Evolutionary conservation across 2,888 invertebrate genomes (phyloP).

Genomic region (Andrena bucephala): DNA sequence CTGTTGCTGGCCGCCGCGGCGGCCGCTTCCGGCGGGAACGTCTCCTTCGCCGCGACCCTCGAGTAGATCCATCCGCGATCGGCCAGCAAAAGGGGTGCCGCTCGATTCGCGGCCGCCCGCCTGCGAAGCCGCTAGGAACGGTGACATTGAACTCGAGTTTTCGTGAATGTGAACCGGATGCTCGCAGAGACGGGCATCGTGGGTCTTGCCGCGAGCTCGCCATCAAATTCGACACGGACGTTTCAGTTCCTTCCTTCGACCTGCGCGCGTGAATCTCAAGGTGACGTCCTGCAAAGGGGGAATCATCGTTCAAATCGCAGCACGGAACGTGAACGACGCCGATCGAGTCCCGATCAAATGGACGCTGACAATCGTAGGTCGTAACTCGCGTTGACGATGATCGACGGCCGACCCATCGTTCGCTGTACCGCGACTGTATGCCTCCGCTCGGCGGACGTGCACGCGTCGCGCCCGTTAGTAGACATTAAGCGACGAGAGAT

Average conservation of each 20-base stretch:
- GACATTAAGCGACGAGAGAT: constrained; percentile 48
- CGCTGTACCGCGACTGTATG: constrained; percentile 18
- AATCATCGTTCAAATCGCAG: constrained; percentile 20
- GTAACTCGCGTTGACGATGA: constrained; percentile 7
- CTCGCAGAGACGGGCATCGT: background rate
- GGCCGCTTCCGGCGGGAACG: constrained; percentile 81
- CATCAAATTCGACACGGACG: constrained; percentile 24
- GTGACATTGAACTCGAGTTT: background rate
- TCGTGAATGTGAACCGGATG: constrained; percentile 15
- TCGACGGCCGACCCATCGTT: constrained; percentile 36
- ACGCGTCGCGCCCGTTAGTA: constrained; percentile 28
- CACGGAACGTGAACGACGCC: background rate
- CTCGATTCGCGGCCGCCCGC: background rate
- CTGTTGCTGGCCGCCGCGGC: constrained; percentile 79
- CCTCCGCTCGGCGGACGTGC: constrained; percentile 30
- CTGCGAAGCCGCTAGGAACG: constrained; percentile 12
- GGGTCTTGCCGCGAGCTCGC: background rate
- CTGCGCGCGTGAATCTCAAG: constrained; percentile 30
- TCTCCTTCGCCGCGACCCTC: constrained; percentile 83
- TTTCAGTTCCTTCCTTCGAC: constrained; percentile 53
- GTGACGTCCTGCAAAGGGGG: background rate
- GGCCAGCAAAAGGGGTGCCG: constrained; percentile 18
- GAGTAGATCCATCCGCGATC: constrained; percentile 70
- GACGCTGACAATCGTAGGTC: too few relatives aligned
- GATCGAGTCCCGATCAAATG: background rate